phyloP scores from a whole-genome alignment of 1,140 invertebrate species.

The Battus philenor region DNA sequence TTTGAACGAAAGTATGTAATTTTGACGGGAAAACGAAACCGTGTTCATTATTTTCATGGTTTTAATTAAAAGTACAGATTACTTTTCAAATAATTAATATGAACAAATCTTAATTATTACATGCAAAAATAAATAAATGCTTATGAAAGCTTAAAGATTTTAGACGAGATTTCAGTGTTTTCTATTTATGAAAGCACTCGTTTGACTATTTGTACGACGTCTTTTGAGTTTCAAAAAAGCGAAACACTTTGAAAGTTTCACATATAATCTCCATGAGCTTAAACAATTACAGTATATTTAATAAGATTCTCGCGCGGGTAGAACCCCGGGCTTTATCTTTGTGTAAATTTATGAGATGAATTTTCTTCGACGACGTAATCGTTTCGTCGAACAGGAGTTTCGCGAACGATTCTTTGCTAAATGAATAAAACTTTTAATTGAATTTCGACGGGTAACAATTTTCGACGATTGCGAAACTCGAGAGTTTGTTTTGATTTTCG shows the following conservation, averaged over 20 bases:
- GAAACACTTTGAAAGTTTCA: conserved; percentile 2
- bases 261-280: conserved; percentile 11
- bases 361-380: conserved; percentile 49
- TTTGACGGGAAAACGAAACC: no score
- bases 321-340: conserved; percentile 27
- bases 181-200: conserved; percentile 2
- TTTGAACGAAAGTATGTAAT: no score
- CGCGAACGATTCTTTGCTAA: conserved; percentile 58
- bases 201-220: conserved; percentile 15
- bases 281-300: conserved; percentile 17
- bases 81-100: no score
- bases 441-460: conserved; percentile 57
- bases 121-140: no score
- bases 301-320: conserved; percentile 18
- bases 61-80: no score
- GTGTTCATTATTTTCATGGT: no score
- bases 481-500: neutral
- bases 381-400: conserved; percentile 48
- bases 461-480: conserved; percentile 35
- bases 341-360: conserved; percentile 59
- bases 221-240: conserved; percentile 17
- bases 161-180: no score
- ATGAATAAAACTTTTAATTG: conserved; percentile 74
- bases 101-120: no score
- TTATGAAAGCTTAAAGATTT: no score